These are phyloP conservation scores for Platichthys stellatus DNA, from an alignment of 2,113 vertebrate species.

Conservation along the genomic window DNA sequence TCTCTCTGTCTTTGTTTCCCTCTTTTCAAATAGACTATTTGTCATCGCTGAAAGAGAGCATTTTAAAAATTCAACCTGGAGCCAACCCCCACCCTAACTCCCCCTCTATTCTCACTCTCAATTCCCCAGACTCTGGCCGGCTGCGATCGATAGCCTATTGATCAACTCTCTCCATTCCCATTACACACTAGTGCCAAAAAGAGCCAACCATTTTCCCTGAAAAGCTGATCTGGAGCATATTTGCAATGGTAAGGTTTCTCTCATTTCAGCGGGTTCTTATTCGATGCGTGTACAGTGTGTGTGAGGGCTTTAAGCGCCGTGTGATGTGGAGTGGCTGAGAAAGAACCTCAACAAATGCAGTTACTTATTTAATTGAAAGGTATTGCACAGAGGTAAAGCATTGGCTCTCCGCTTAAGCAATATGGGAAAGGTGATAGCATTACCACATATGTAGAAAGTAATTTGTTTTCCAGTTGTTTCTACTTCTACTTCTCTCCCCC, in stretches of 20 bases:
- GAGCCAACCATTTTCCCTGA: constrained; percentile 79
- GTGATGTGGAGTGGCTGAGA: constrained; percentile 37
- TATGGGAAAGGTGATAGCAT: constrained; percentile 67
- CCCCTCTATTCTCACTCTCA: constrained; percentile 82
- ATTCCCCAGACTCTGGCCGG: constrained; percentile 84
- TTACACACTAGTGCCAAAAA: constrained; percentile 84
- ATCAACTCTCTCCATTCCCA: constrained; percentile 86
- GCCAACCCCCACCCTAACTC: constrained; percentile 79
- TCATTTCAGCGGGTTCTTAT: constrained; percentile 75
- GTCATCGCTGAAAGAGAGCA: constrained; percentile 84
- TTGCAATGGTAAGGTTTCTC: constrained; percentile 78
- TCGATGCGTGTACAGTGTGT: constrained; percentile 61
- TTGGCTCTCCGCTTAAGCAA: constrained; percentile 59
- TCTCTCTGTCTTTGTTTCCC: constrained; percentile 66
- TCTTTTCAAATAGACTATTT: constrained; percentile 81
- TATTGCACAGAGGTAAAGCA: constrained; percentile 45
- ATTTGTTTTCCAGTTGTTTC: constrained; percentile 74
- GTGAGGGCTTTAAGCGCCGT: constrained; percentile 35
- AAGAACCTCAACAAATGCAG: constrained; percentile 32
- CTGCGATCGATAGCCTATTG: constrained; percentile 86
- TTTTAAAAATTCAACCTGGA: constrained; percentile 85
- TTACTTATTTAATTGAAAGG: constrained; percentile 65
- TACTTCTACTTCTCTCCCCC: constrained; percentile 66
- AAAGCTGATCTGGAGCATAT: constrained; percentile 79
- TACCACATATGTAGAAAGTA: constrained; percentile 67